Evolutionary conservation across 92 coral and sea anemone genomes (phyloP).

Genomic region (Anthopleura xanthogrammica): DNA sequence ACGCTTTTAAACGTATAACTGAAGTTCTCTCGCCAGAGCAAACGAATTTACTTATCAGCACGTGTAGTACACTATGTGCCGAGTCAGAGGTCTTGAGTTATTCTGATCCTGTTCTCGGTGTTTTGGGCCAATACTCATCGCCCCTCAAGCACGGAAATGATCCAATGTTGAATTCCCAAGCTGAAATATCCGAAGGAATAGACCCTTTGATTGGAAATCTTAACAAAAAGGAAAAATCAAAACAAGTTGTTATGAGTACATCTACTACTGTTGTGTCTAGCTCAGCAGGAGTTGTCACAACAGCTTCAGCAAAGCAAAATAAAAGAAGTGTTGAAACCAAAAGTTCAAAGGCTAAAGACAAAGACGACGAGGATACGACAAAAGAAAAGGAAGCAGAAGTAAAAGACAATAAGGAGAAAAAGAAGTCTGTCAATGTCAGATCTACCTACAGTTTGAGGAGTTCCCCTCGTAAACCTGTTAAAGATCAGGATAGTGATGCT

Average conservation of each 20-base stretch:
- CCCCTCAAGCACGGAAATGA: constrained; percentile 46
- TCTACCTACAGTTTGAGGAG: constrained; percentile 38
- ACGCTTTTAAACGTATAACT: constrained; percentile 74
- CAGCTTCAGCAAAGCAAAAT: constrained; percentile 14
- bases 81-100: constrained; percentile 53
- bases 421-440: constrained; percentile 4
- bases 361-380: not conserved
- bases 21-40: constrained; percentile 72
- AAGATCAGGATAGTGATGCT: constrained; percentile 25
- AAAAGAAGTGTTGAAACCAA: not conserved
- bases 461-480: constrained; percentile 53
- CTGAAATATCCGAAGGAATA: constrained; percentile 37
- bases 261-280: constrained; percentile 20
- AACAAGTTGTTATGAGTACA: constrained; percentile 1
- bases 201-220: constrained; percentile 24
- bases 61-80: constrained; percentile 42
- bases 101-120: constrained; percentile 43
- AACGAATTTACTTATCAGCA: constrained; percentile 51
- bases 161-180: constrained; percentile 37
- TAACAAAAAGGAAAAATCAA: constrained; percentile 15
- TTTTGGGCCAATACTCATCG: constrained; percentile 43
- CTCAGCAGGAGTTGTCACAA: not conserved
- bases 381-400: constrained; percentile 14
- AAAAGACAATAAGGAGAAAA: not conserved
- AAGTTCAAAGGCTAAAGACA: constrained; percentile 5